Conservation (phyloP, 2,113 vertebrate species). For the Hylia prasina region DNA sequence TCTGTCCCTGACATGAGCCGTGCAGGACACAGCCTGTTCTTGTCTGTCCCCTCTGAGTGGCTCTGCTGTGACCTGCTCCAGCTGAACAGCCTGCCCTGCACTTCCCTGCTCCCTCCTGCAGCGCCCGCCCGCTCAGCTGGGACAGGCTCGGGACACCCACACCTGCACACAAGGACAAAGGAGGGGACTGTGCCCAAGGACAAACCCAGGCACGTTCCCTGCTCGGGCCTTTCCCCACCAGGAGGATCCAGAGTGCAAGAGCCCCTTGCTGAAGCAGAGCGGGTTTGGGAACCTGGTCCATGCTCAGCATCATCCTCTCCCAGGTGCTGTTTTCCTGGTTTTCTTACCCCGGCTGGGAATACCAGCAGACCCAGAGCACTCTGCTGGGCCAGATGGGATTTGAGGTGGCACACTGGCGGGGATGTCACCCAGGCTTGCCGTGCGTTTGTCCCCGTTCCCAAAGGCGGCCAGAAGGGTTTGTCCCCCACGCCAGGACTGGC, state of each 20-base stretch:
- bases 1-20: background rate
- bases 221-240: background rate
- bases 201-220: fast-evolving
- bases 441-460: fast-evolving
- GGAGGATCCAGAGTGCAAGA: fast-evolving
- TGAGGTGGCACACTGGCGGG: fast-evolving
- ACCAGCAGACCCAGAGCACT: background rate
- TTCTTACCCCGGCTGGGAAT: background rate
- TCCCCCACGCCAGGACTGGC: background rate
- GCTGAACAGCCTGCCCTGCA: background rate
- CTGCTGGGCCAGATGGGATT: fast-evolving
- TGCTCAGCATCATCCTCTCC: fast-evolving
- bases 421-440: background rate
- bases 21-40: background rate
- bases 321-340: background rate
- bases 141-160: fast-evolving
- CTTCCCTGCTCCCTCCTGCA: fast-evolving
- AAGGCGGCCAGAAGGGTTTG: background rate
- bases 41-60: fast-evolving
- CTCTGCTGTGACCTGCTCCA: background rate
- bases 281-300: background rate
- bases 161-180: fast-evolving
- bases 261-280: fast-evolving
- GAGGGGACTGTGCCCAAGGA: fast-evolving
- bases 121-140: background rate